Percentiles rank a stretch among this genome's conserved stretches.
Conservation (phyloP, 2,797 vertebrate genomes). For the Amazonetta brasiliensis region DNA sequence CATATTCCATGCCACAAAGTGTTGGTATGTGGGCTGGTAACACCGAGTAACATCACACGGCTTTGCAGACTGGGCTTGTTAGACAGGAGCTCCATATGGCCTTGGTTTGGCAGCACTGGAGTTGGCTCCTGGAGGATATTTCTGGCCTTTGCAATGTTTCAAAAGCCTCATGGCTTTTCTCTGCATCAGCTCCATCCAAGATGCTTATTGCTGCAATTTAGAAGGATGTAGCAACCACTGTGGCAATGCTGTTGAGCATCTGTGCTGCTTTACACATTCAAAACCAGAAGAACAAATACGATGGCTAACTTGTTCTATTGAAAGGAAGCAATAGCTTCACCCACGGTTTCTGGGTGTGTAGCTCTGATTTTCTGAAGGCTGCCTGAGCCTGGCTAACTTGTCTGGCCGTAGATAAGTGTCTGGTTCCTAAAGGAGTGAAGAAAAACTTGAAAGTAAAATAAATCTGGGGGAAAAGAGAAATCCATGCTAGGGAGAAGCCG, state of each 20-base stretch:
- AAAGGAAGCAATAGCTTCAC: not conserved
- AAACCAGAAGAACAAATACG: constrained; percentile 5
- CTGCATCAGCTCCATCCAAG: constrained; percentile 36
- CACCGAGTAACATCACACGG: not conserved
- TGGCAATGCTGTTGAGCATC: not conserved
- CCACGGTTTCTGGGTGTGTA: not conserved
- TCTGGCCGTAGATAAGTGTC: not conserved
- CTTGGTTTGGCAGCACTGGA: constrained; percentile 7
- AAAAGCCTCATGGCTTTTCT: constrained; percentile 40
- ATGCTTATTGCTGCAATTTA: constrained; percentile 60
- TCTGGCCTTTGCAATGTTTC: constrained; percentile 36
- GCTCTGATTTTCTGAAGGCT: not conserved
- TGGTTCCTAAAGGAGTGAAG: not conserved
- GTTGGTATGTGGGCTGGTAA: not conserved
- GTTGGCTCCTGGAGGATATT: constrained; percentile 22
- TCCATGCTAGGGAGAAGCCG: not conserved
- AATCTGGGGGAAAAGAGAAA: not conserved
- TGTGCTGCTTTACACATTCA: constrained; percentile 23
- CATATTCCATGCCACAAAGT: not conserved
- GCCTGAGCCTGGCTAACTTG: not conserved
- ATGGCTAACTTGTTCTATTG: constrained; percentile 1
- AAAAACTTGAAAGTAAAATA: not conserved
- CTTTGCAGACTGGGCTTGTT: constrained; percentile 10
- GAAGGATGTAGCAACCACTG: not conserved
- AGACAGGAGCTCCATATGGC: constrained; percentile 43